Evolutionary conservation across 1,140 invertebrate species (phyloP).

Genomic region (Ostrea edulis): DNA sequence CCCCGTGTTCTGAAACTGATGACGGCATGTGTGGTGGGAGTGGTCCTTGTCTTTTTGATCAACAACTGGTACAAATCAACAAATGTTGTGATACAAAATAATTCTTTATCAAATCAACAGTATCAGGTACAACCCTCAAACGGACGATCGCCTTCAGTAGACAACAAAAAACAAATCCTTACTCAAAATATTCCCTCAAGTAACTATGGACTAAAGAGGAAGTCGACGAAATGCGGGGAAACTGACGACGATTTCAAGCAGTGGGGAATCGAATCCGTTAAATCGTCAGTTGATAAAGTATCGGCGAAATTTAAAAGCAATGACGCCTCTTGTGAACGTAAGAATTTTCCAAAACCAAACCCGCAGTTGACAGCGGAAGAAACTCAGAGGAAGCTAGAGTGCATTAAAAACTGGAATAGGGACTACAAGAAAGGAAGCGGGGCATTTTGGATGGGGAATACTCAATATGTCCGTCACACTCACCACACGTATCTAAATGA

Average conservation of each 20-base stretch:
- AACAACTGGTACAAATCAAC: neutral
- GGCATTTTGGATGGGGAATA: slow-evolving; percentile 50
- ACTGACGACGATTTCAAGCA: neutral
- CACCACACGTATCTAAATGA: slow-evolving; percentile 51
- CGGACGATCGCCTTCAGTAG: neutral
- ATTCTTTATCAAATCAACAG: neutral
- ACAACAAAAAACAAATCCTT: neutral
- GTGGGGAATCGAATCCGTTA: neutral
- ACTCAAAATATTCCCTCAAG: neutral
- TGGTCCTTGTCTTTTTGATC: neutral
- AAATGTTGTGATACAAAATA: neutral
- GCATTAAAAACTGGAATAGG: neutral
- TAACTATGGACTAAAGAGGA: neutral
- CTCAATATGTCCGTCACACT: slow-evolving; percentile 45
- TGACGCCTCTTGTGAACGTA: neutral
- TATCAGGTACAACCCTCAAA: neutral
- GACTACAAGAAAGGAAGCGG: neutral
- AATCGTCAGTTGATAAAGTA: neutral
- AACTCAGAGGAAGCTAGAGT: neutral
- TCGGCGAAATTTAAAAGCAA: neutral
- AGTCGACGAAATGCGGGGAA: neutral
- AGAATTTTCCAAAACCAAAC: neutral
- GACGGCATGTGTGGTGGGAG: neutral
- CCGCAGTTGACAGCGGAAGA: neutral
- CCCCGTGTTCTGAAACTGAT: neutral